Evolutionary conservation across 2,888 invertebrate genomes (phyloP).

Genomic region (Trachelus stipa): DNA sequence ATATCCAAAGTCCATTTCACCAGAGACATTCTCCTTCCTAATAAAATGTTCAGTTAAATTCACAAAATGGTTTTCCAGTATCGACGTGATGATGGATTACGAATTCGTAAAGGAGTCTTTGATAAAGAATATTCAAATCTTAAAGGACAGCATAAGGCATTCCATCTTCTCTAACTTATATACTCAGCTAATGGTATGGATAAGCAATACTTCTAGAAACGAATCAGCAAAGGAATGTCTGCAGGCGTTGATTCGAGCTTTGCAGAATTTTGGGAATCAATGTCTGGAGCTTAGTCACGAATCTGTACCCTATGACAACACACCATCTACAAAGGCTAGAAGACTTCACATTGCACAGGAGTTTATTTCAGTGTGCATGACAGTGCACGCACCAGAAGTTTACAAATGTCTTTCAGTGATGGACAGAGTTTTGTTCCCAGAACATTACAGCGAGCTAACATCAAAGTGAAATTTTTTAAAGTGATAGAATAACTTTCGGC

Average conservation of each 20-base stretch:
- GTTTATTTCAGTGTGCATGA: conserved; percentile 32
- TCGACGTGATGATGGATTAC: conserved; percentile 13
- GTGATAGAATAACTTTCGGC: not conserved
- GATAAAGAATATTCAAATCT: conserved; percentile 23
- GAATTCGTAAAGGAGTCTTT: conserved; percentile 19
- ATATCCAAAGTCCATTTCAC: conserved; percentile 36
- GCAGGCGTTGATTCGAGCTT: conserved; percentile 20
- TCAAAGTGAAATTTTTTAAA: not conserved
- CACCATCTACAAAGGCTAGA: conserved; percentile 11
- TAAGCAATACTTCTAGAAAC: conserved; percentile 22
- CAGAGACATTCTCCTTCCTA: conserved; percentile 42
- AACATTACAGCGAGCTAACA: not conserved
- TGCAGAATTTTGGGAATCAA: conserved; percentile 33
- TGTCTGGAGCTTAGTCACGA: not conserved
- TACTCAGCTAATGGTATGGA: conserved; percentile 15
- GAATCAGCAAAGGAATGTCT: conserved; percentile 13
- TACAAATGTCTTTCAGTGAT: conserved; percentile 28
- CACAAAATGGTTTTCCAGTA: conserved; percentile 23
- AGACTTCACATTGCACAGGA: conserved; percentile 20
- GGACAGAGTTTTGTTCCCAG: conserved; percentile 24
- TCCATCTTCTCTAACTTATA: conserved; percentile 30
- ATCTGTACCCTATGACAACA: not conserved
- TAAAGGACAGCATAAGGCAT: conserved; percentile 26
- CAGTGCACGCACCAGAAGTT: conserved; percentile 19
- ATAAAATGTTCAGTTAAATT: conserved; percentile 39